Base-by-base conservation (phyloP, 2,797 vertebrate genomes). In the Alouatta caraya region DNA sequence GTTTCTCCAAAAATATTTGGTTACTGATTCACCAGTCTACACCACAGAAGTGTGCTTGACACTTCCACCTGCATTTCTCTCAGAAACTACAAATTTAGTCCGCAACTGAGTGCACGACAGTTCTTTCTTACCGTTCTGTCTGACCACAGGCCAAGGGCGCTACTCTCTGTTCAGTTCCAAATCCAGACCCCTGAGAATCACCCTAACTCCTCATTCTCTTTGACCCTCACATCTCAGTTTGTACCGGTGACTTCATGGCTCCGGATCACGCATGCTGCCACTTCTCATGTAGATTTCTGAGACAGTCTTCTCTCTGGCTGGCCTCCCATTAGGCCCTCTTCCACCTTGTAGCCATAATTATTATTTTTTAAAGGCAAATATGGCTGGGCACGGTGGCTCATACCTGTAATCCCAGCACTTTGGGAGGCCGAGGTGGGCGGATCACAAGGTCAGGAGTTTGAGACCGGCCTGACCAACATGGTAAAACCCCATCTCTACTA, bases 211-310 rank as follows among this genome's bases (percentile, higher is more conserved):
- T 42, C 1, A 5, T 42, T 59, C 61, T 46, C 24, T 46, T 59
- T 52, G 11, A 21, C 14, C 14, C 0, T 11, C 2, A 2, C 5
- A 9, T 5, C 15, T 12, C 44, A 19, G 0, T 59, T 15, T 67
- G 72, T 33, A 72, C 30, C 5, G 0, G 1, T 28, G 76, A 5
- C 33, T 12, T 46, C 39, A 5, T 2, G 33, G 57, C 26, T 48
- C 83, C 8, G 24, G 57, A 61, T 50, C 0, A 1, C n/a, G 6
- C 19, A 67, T 0, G 22, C 39, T 4, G 10, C 22, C 13, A 42
- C 24, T 22, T 67, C 55, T 37, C 55, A 24, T 14, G 0, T 1
- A 46, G 61, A 2, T 44, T 80, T 72, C n/a, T 24, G 64, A 28
- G 72, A 93, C 1, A 39, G 75, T 26, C 37, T 39, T 80, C 80